A percentile compares a stretch with the other conserved stretches of the same genome.
These are phyloP conservation scores for Eudemis profundana DNA, from an alignment of 2,888 invertebrate genomes.

Conservation along the genomic window DNA sequence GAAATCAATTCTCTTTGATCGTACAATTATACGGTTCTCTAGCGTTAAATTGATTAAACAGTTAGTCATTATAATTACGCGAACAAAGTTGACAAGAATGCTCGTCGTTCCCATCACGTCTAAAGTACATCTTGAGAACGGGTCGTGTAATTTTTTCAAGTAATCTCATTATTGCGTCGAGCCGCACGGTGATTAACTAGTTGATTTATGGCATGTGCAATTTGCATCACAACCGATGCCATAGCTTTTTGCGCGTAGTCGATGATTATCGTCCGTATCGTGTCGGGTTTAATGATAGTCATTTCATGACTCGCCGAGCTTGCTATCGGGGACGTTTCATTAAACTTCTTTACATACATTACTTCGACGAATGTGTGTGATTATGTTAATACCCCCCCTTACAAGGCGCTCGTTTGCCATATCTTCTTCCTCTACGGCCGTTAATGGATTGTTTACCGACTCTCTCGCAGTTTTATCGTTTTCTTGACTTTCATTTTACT, in stretches of 20 bases:
- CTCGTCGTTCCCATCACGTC: constrained; percentile 61
- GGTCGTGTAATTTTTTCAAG: constrained; percentile 75
- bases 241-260: constrained; percentile 80
- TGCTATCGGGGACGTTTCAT: constrained; percentile 80
- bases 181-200: constrained; percentile 79
- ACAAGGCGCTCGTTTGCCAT: constrained; percentile 67
- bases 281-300: constrained; percentile 83
- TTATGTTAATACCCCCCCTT: constrained; percentile 76
- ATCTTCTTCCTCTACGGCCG: constrained; percentile 68
- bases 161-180: constrained; percentile 81
- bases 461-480: constrained; percentile 58
- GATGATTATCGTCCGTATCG: constrained; percentile 84
- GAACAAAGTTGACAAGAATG: constrained; percentile 56
- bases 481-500: constrained; percentile 54
- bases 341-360: constrained; percentile 82
- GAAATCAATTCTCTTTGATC: constrained; percentile 31
- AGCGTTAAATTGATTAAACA: constrained; percentile 40
- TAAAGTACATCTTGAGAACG: constrained; percentile 59
- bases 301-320: constrained; percentile 81
- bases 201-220: constrained; percentile 84
- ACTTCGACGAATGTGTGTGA: constrained; percentile 80
- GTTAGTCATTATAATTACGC: constrained; percentile 52
- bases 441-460: constrained; percentile 76
- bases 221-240: constrained; percentile 80
- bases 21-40: constrained; percentile 45